Evolutionary conservation across 2,797 vertebrate genomes (phyloP).

Genomic region (Pangasius macronema): DNA sequence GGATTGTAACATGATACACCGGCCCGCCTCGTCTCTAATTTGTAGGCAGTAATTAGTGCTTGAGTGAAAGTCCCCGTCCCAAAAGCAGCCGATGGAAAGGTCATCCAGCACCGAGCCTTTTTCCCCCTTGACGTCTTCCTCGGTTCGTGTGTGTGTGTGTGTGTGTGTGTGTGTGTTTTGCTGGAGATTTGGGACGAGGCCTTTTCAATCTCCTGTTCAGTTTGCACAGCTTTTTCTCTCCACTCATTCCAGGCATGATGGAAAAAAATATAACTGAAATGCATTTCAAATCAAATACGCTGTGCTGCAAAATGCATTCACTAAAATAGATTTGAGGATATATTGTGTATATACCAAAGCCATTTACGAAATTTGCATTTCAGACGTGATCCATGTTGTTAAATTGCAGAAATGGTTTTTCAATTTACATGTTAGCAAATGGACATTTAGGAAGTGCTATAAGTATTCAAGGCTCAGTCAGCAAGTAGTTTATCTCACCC

Average conservation of each 20-base stretch:
- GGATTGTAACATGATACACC: conserved; percentile 63
- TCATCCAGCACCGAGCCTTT: conserved; percentile 25
- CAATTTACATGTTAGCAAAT: neutral
- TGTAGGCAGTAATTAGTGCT: conserved; percentile 61
- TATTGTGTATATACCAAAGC: neutral
- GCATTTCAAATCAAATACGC: conserved; percentile 13
- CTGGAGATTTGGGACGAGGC: conserved; percentile 28
- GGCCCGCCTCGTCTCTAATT: conserved; percentile 67
- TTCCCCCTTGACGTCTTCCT: neutral
- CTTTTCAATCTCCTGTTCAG: conserved; percentile 46
- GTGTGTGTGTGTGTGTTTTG: neutral
- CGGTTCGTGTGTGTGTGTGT: neutral
- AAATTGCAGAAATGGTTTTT: neutral
- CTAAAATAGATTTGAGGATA: conserved; percentile 16
- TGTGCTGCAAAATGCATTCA: neutral
- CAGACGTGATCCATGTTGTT: neutral
- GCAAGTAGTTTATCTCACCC: neutral
- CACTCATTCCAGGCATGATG: neutral
- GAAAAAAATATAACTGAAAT: conserved; percentile 5
- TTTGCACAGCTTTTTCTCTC: conserved; percentile 29
- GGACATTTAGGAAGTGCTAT: neutral
- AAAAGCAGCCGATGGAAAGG: conserved; percentile 41
- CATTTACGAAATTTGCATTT: conserved; percentile 17
- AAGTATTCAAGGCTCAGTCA: neutral
- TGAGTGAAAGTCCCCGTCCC: conserved; percentile 32